Evolutionary conservation across 2,888 invertebrate species (phyloP), one percentile per base, ranked within the genome.

Genomic region (Adelphocoris suturalis): DNA sequence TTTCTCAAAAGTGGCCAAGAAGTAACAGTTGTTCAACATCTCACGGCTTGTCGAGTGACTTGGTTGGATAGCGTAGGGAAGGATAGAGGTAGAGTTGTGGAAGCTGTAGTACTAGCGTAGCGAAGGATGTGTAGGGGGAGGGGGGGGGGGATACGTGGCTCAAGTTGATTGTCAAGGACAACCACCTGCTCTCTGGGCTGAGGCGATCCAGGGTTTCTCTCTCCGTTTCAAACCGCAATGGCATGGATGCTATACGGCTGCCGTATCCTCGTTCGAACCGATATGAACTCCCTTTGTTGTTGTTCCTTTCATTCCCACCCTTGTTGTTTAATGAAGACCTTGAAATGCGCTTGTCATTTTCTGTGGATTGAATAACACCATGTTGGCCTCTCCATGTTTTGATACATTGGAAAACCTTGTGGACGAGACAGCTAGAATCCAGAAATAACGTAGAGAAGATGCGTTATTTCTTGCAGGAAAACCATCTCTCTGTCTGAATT

Each of bases 121-220:
- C 37, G 37, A 37, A 37, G 37, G 12, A 16, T n/a, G n/a, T n/a
- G n/a, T n/a, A 52, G 4, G 52, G 12, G 52, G 52, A 7, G 52
- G 5, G 52, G 12, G 12, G 12, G 52, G 57, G n/a, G 52, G 48
- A 37, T 37, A 37, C 37, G 23, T 7, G 37, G 61, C 28, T 61
- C 37, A 85, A 85, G 85, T 85, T 85, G 85, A 85, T 37, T 52
- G 52, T 85, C 85, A 85, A 85, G 85, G 85, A 85, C 85, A 85
- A 85, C 85, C 85, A 85, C 85, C 85, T 85, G 85, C 85, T 85
- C 82, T 7, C 46, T 46, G n/a, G 13, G n/a, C 27, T 16, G 61
- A 61, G 61, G 19, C 9, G n/a, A n/a, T 14, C n/a, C 9, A 3
- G 9, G 19, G 23, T 23, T 68, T 68, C 68, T 23, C 27, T 68